These are phyloP conservation scores for Ptilonorhynchus violaceus DNA, from an alignment of 2,113 vertebrate species.

Conservation along the genomic window DNA sequence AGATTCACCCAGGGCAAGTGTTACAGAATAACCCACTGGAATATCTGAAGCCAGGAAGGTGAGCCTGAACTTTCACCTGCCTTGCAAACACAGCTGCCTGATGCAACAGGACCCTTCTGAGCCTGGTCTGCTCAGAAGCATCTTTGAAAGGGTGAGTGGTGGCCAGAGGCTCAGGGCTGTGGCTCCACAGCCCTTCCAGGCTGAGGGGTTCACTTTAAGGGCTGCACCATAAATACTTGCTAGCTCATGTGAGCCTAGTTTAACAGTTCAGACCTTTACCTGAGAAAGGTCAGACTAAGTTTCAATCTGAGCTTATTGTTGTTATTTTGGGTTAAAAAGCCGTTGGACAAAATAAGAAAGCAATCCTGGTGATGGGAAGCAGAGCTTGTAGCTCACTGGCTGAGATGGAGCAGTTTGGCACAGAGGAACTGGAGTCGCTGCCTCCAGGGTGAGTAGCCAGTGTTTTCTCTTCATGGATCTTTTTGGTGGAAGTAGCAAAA, in stretches of 20 bases:
- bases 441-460: background rate
- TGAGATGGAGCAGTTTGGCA: background rate
- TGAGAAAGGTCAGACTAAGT: background rate
- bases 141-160: background rate
- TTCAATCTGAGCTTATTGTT: background rate
- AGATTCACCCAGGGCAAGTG: background rate
- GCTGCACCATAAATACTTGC: accelerated
- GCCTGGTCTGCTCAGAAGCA: background rate
- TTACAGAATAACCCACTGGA: background rate
- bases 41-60: background rate
- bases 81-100: background rate
- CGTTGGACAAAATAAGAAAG: background rate
- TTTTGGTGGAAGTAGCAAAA: background rate
- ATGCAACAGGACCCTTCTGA: background rate
- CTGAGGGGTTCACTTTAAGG: background rate
- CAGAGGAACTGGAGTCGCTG: background rate
- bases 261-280: background rate
- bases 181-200: accelerated
- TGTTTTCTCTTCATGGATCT: accelerated
- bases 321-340: background rate
- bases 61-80: background rate
- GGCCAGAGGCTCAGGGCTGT: background rate
- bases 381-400: accelerated
- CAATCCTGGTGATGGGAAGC: background rate
- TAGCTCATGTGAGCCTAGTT: accelerated